These are phyloP conservation scores for Sebastes minor DNA, from an alignment of 2,797 vertebrate genomes.

Conservation along the genomic window DNA sequence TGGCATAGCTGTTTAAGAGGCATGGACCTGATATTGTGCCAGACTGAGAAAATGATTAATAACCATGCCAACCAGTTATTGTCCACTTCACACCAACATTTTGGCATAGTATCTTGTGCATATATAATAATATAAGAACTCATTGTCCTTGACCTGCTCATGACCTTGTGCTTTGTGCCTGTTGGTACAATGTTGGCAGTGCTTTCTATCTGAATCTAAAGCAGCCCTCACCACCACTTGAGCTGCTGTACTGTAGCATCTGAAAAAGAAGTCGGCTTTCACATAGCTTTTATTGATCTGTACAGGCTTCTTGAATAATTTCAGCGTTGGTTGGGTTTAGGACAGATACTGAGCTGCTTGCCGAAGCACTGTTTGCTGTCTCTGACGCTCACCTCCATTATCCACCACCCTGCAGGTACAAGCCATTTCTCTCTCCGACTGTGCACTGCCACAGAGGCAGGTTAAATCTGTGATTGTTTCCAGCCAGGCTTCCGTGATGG, in stretches of 20 bases:
- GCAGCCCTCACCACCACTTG: constrained; percentile 1
- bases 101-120: neutral
- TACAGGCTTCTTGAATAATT: constrained; percentile 49
- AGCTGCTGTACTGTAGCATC: constrained; percentile 1
- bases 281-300: constrained; percentile 39
- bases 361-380: constrained; percentile 53
- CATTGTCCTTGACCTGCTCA: neutral
- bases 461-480: constrained; percentile 74
- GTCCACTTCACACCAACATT: neutral
- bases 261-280: constrained; percentile 29
- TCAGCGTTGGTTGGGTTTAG: constrained; percentile 48
- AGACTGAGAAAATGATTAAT: neutral
- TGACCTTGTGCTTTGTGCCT: neutral
- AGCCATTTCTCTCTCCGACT: constrained; percentile 63
- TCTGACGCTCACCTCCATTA: constrained; percentile 63
- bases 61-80: neutral
- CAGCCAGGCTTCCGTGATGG: constrained; percentile 66
- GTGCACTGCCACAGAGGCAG: constrained; percentile 55
- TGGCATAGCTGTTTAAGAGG: neutral
- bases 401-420: constrained; percentile 61
- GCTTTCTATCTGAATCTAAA: constrained; percentile 24
- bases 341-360: constrained; percentile 34
- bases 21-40: neutral
- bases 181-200: neutral
- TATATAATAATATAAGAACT: neutral